phyloP scores from a whole-genome alignment of 30 jellyfish, hydroid and myxozoan species.

The Aurelia sp. region DNA sequence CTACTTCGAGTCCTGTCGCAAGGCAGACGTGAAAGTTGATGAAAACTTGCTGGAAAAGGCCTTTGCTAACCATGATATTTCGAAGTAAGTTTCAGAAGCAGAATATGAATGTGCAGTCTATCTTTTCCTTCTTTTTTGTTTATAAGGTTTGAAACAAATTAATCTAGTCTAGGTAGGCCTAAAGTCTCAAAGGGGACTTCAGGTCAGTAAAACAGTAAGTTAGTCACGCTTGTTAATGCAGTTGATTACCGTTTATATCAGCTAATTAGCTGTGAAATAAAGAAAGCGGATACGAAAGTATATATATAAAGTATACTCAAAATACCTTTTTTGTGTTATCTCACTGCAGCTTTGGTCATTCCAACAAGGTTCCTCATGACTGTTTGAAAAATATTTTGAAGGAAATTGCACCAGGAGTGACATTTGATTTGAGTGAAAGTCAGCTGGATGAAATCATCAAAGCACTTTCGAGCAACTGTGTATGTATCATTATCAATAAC shows the following conservation, averaged over 20 bases:
- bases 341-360: not conserved
- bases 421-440: not conserved
- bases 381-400: not conserved
- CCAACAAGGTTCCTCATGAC: not conserved
- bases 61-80: not conserved
- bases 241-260: too few species aligned
- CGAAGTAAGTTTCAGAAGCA: not conserved
- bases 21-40: not conserved
- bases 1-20: conserved; percentile 12
- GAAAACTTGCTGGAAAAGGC: not conserved
- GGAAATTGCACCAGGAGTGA: not conserved
- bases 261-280: too few species aligned
- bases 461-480: not conserved
- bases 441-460: not conserved
- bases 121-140: too few species aligned
- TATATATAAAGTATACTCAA: too few species aligned
- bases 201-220: too few species aligned
- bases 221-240: too few species aligned
- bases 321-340: too few species aligned
- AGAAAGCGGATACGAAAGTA: too few species aligned
- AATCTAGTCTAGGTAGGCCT: too few species aligned
- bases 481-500: not conserved
- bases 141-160: too few species aligned
- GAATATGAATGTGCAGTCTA: not conserved
- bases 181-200: too few species aligned